phyloP scores from a whole-genome alignment of 2,797 vertebrate genomes.

The Sebastes nivosus region DNA sequence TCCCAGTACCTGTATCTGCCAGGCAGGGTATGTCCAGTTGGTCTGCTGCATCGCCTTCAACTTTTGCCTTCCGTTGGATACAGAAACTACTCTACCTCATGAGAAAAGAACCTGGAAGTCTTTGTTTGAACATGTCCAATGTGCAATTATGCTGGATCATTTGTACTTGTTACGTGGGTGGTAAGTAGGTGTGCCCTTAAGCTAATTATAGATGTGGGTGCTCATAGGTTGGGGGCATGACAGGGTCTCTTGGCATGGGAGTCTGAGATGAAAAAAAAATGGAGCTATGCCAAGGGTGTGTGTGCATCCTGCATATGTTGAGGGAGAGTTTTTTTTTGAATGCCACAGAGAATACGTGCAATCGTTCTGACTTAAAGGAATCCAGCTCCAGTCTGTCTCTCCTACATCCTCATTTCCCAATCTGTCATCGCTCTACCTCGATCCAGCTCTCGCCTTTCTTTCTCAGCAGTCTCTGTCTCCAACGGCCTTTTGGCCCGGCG shows the following conservation, averaged over 20 bases:
- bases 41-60: slow-evolving; percentile 2
- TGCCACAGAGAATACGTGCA: background rate
- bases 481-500: slow-evolving; percentile 42
- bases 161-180: slow-evolving; percentile 75
- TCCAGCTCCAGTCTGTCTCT: slow-evolving; percentile 37
- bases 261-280: slow-evolving; percentile 2
- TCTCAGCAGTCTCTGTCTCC: slow-evolving; percentile 41
- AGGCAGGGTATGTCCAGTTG: slow-evolving; percentile 24
- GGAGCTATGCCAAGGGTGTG: slow-evolving; percentile 1
- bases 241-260: slow-evolving; percentile 60
- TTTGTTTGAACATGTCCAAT: slow-evolving; percentile 72
- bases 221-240: slow-evolving; percentile 53
- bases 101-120: slow-evolving; percentile 54
- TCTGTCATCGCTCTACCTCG: slow-evolving; percentile 43
- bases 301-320: slow-evolving; percentile 2
- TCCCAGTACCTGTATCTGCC: slow-evolving; percentile 5
- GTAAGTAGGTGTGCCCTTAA: slow-evolving; percentile 67
- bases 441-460: slow-evolving; percentile 33
- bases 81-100: slow-evolving; percentile 37
- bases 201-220: slow-evolving; percentile 75
- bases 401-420: slow-evolving; percentile 52
- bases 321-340: background rate
- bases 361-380: slow-evolving; percentile 13
- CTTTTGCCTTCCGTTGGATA: slow-evolving; percentile 43
- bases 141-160: slow-evolving; percentile 73